phyloP scores from a whole-genome alignment of 2,888 invertebrate genomes.

The Aricia artaxerxes region DNA sequence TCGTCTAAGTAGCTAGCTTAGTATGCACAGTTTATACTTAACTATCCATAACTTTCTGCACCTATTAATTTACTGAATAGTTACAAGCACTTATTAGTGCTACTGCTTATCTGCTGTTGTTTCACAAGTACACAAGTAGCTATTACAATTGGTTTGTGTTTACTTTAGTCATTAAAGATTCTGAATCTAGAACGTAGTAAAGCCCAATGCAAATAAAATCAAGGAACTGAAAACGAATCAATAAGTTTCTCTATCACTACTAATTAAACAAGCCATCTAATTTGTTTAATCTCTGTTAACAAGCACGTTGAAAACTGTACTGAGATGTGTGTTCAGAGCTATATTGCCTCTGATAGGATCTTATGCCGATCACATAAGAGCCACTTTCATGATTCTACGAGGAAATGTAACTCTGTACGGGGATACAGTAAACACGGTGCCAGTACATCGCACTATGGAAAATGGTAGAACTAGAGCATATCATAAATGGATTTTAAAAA shows the following conservation, averaged over 20 bases:
- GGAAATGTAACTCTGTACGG: not conserved
- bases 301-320: constrained; percentile 12
- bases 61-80: not conserved
- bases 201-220: not conserved
- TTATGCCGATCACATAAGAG: not conserved
- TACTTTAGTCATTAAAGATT: not conserved
- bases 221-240: not conserved
- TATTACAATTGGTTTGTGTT: not conserved
- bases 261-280: not conserved
- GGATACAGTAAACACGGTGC: not conserved
- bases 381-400: not conserved
- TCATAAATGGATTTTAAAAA: too few relatives aligned
- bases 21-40: not conserved
- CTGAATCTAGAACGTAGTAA: not conserved
- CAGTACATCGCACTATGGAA: constrained; percentile 18
- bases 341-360: not conserved
- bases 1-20: not conserved
- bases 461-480: too few relatives aligned
- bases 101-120: not conserved
- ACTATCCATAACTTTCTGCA: not conserved
- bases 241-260: not conserved
- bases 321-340: constrained; percentile 41
- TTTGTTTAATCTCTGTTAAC: constrained; percentile 12
- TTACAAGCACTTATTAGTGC: not conserved
- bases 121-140: not conserved